Evolutionary conservation across 1,140 invertebrate species (phyloP).

Genomic region (Drosophila miranda): DNA sequence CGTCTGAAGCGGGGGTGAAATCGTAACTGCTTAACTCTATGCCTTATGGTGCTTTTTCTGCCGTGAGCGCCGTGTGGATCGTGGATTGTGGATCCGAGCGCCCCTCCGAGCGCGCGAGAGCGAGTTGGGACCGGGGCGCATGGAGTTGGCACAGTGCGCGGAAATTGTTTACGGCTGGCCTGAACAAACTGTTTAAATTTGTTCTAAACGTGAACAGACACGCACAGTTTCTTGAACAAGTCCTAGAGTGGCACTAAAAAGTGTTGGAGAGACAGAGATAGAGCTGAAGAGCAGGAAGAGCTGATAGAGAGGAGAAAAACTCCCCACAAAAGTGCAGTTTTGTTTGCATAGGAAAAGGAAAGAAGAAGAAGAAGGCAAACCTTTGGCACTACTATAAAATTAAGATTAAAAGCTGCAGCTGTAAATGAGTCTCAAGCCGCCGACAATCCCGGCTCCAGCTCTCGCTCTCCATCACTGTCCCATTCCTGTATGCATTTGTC

Average conservation of each 20-base stretch:
- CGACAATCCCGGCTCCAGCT: no score
- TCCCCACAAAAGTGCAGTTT: constrained; percentile 22
- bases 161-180: no score
- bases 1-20: no score
- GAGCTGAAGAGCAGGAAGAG: neutral
- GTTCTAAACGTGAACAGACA: constrained; percentile 38
- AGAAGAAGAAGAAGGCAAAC: constrained; percentile 21
- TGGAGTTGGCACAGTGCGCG: no score
- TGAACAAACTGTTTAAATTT: constrained; percentile 72
- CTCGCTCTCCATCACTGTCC: constrained; percentile 14
- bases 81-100: no score
- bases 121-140: no score
- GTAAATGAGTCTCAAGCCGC: constrained; percentile 46
- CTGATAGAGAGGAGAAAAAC: constrained; percentile 3
- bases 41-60: no score
- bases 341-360: constrained; percentile 12
- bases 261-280: constrained; percentile 48
- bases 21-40: no score
- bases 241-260: constrained; percentile 55
- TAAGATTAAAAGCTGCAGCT: constrained; percentile 73
- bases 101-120: no score
- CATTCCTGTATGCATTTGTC: constrained; percentile 35
- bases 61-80: no score
- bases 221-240: constrained; percentile 7
- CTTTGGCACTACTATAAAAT: constrained; percentile 69